Conservation (phyloP, 2,888 invertebrate genomes). For the Microctonus aethiopoides region DNA sequence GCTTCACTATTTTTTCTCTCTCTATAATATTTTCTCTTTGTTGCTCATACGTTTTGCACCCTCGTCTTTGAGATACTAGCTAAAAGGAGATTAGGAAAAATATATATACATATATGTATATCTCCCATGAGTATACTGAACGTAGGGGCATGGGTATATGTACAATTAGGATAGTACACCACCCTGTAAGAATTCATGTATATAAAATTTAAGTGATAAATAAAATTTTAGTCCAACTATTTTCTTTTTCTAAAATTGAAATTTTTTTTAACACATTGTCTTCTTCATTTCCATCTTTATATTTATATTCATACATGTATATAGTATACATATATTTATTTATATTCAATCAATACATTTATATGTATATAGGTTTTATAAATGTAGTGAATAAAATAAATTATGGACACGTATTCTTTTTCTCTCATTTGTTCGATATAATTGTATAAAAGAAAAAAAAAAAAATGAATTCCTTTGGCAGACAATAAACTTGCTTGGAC, state of each 20-base stretch:
- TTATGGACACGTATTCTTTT: too few species aligned
- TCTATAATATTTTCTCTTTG: constrained; percentile 6
- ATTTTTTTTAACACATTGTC: too few species aligned
- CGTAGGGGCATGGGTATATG: constrained; percentile 6
- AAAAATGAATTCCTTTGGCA: background rate
- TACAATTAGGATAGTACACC: constrained; percentile 28
- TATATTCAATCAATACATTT: too few species aligned
- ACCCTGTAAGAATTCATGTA: background rate
- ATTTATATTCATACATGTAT: too few species aligned
- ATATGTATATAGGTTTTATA: too few species aligned
- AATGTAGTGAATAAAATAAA: too few species aligned
- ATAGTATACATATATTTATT: too few species aligned
- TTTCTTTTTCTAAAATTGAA: too few species aligned
- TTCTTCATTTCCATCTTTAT: too few species aligned
- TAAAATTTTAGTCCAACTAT: too few species aligned
- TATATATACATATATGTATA: constrained; percentile 18
- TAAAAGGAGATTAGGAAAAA: constrained; percentile 28
- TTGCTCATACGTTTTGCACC: background rate
- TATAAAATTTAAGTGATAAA: too few species aligned
- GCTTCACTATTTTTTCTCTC: background rate
- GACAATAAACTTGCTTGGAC: background rate
- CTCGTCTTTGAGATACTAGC: constrained; percentile 19
- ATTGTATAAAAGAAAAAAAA: background rate
- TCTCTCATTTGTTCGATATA: background rate
- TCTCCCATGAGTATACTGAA: constrained; percentile 40